Base-by-base conservation (phyloP, 2,113 vertebrate species). In the Regulus satrapa region DNA sequence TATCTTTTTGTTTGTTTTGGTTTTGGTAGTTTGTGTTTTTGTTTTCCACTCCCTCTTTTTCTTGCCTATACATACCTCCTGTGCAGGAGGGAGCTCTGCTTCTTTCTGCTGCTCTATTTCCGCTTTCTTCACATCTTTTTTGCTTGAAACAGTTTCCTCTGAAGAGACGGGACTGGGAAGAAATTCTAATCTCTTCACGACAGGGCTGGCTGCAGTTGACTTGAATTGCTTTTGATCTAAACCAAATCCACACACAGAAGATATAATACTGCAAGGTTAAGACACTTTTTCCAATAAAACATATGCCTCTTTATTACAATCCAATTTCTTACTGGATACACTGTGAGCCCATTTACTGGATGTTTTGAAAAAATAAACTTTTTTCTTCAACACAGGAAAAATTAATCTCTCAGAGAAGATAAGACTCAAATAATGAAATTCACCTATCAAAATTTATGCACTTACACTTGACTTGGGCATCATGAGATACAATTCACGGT, bases 221-320 rank as follows among this genome's bases (percentile, higher is more conserved):
- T 94, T 97, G 59, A 98, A 96, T 67, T 98, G 96, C 66, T 92
- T 97, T n/a, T 94, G 94, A 86, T 97, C 97, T 96, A 95, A 95
- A 96, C 40, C 56, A 41, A 80, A 61, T 43, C 34, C 40, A 64
- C 16, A 64, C 26, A 89, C 34, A 48, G 3, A 85, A 76, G 40
- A 51, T 29, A 85, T 23, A 85, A 91, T 1, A 3, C 46, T 76
- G 34, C 40, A 72, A 83, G 19, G 55, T 79, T 71, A 88, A 59
- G 21, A 62, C 16, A 18, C 45, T 55, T 93, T 75, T 86, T 69
- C 43, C 77, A 28, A 55, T 55, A 77, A 73, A 92, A 66, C 1
- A 16, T 31, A 48, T 2, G 5, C 24, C 40, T 77, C 34, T 41
- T 92, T 85, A 41, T 82, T 75, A 68, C 9, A 89, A 19, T 49